These are phyloP conservation scores for Apodemus speciosus DNA, from an alignment of 2,113 vertebrate genomes.

Conservation along the genomic window DNA sequence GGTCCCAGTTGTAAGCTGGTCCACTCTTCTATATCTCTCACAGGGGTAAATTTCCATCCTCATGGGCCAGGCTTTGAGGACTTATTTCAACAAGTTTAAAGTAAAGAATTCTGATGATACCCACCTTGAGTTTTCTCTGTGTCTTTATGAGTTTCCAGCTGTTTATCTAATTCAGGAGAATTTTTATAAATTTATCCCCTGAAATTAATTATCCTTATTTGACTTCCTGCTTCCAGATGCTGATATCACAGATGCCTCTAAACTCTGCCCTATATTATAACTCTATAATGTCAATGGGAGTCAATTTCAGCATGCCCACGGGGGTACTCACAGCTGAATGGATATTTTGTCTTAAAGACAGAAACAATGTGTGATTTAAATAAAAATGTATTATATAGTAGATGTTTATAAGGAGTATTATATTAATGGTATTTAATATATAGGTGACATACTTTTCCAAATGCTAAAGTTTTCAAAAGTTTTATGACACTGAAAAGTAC, in stretches of 20 bases:
- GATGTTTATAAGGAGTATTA: neutral
- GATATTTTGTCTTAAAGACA: neutral
- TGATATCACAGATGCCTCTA: neutral
- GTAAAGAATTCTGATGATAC: neutral
- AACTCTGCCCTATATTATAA: neutral
- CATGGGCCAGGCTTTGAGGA: neutral
- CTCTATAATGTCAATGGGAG: neutral
- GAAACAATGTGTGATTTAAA: neutral
- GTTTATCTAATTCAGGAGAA: constrained; percentile 13
- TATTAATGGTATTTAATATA: constrained; percentile 16
- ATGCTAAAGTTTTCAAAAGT: neutral
- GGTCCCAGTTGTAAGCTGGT: neutral
- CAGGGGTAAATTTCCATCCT: neutral
- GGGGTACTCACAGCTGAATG: neutral
- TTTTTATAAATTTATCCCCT: neutral
- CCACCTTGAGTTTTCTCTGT: neutral
- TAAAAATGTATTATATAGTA: neutral
- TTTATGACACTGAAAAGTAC: neutral
- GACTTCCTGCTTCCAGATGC: neutral
- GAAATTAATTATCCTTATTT: neutral
- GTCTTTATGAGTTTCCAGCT: neutral
- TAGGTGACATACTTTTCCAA: neutral
- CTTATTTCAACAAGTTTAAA: neutral
- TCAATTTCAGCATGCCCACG: neutral
- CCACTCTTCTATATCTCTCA: no score